Percentiles rank a stretch among this genome's conserved stretches.
phyloP scores from a whole-genome alignment of 2,797 vertebrate genomes.

The Sebastiscus tertius region DNA sequence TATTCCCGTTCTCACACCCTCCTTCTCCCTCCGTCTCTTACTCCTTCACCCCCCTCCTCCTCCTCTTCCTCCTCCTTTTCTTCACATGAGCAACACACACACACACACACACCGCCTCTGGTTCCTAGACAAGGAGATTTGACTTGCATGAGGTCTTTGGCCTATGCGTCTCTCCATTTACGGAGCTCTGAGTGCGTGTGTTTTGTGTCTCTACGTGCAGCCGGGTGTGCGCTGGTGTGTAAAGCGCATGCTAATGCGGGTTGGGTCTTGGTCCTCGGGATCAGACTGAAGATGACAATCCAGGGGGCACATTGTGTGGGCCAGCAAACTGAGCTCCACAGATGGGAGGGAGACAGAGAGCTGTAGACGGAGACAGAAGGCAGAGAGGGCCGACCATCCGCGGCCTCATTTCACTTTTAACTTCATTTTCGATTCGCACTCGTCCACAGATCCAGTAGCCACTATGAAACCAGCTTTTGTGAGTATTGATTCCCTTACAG shows the following conservation, averaged over 20 bases:
- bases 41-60: background rate
- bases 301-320: constrained; percentile 73
- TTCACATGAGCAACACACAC: constrained; percentile 27
- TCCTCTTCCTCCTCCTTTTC: background rate
- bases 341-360: constrained; percentile 50
- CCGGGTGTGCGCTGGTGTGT: constrained; percentile 55
- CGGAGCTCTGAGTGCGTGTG: constrained; percentile 51
- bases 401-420: constrained; percentile 39
- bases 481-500: constrained; percentile 77
- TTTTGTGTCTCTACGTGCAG: constrained; percentile 15
- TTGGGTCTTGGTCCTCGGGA: constrained; percentile 70
- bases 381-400: constrained; percentile 51
- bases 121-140: constrained; percentile 71
- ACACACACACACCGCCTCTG: constrained; percentile 42
- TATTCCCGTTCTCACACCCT: constrained; percentile 58
- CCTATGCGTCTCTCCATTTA: constrained; percentile 73
- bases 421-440: constrained; percentile 36
- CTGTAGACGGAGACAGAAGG: constrained; percentile 47
- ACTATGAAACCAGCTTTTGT: constrained; percentile 83
- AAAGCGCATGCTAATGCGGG: constrained; percentile 71
- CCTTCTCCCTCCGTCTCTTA: constrained; percentile 24
- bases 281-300: constrained; percentile 77
- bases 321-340: constrained; percentile 53
- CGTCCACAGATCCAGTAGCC: constrained; percentile 62
- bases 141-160: constrained; percentile 74